Percentiles rank a stretch among this genome's conserved stretches.
phyloP scores from a whole-genome alignment of 2,888 invertebrate species.

The Machimus atricapillus region DNA sequence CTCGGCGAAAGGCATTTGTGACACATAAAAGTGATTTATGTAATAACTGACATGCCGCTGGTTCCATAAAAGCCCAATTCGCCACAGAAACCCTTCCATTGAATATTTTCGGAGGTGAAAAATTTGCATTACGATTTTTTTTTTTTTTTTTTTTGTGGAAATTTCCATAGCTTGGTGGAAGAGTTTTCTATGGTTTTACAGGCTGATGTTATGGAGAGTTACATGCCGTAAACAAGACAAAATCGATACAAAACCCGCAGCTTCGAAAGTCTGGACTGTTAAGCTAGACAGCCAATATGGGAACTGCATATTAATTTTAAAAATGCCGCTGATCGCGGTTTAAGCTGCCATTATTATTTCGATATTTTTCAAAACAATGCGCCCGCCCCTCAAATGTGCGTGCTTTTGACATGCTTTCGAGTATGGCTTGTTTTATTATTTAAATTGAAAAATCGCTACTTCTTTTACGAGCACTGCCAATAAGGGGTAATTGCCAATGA shows the following conservation, averaged over 20 bases:
- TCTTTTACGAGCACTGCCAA: not conserved
- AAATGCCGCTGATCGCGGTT: not conserved
- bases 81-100: constrained; percentile 3
- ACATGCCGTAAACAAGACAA: constrained; percentile 25
- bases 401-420: not conserved
- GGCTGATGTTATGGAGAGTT: not conserved
- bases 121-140: constrained; percentile 32
- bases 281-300: not conserved
- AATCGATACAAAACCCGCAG: constrained; percentile 9
- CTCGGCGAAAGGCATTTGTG: constrained; percentile 34
- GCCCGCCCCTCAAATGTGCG: not conserved
- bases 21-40: constrained; percentile 42
- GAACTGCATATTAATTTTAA: not conserved
- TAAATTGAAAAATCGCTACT: not conserved
- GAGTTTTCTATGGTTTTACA: not conserved
- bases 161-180: not conserved
- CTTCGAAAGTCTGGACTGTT: not conserved
- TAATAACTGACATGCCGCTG: constrained; percentile 37
- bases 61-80: not conserved
- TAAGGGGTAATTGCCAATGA: not conserved
- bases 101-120: constrained; percentile 27
- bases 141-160: constrained; percentile 15
- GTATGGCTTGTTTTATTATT: not conserved
- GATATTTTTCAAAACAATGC: constrained; percentile 10
- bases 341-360: not conserved